A percentile compares a stretch with the other conserved stretches of the same genome.
These are phyloP conservation scores for Ditylenchus dipsaci DNA, from an alignment of 1,140 invertebrate genomes.

Conservation along the genomic window DNA sequence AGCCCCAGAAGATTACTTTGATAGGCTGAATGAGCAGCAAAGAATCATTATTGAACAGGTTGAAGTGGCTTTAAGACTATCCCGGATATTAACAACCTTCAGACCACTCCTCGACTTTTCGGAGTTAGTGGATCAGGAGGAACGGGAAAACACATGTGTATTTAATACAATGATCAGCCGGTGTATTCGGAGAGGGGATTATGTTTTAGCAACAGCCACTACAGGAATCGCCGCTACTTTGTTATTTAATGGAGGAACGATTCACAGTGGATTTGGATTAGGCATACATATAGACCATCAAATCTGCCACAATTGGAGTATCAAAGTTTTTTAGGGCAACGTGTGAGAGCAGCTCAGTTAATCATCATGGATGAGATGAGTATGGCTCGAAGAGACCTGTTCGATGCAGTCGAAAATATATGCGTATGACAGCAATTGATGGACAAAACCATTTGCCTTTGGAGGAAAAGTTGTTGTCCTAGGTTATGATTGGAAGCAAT, in stretches of 20 bases:
- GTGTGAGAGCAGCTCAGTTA: constrained; percentile 8
- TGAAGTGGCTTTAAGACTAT: not conserved
- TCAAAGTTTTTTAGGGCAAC: constrained; percentile 5
- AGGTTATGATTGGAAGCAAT: constrained; percentile 22
- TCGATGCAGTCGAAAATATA: constrained; percentile 13
- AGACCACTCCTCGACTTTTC: not conserved
- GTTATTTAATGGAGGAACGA: not conserved
- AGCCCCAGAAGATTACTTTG: not conserved
- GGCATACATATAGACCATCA: not conserved
- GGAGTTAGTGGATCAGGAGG: not conserved
- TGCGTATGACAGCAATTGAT: not conserved
- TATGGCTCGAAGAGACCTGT: constrained; percentile 8
- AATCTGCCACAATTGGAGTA: constrained; percentile 4
- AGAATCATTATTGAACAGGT: not conserved
- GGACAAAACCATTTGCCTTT: constrained; percentile 8
- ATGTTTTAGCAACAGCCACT: constrained; percentile 5
- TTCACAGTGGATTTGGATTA: constrained; percentile 5
- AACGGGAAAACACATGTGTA: not conserved
- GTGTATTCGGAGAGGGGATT: not conserved
- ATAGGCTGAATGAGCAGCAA: not conserved
- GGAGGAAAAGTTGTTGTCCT: constrained; percentile 20
- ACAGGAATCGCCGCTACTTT: constrained; percentile 11
- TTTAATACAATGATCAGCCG: not conserved
- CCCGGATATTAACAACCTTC: not conserved
- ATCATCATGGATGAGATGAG: constrained; percentile 26